phyloP scores from a whole-genome alignment of 2,888 invertebrate species.

The Cryptophagus acutangulus region DNA sequence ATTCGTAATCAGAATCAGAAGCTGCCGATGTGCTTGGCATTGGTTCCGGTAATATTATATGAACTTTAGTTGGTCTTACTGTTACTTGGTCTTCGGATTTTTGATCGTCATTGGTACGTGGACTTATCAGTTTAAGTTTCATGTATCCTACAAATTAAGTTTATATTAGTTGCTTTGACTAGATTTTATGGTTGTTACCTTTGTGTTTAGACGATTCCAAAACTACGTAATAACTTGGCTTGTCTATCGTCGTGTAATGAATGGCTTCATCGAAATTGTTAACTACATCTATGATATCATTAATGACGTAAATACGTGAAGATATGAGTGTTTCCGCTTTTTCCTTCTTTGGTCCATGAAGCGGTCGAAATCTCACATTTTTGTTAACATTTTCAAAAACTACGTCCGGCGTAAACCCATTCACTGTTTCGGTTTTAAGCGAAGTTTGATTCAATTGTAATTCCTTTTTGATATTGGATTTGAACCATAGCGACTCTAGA shows the following conservation, averaged over 20 bases:
- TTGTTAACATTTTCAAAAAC: constrained; percentile 63
- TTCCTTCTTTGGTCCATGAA: constrained; percentile 45
- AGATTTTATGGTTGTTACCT: constrained; percentile 19
- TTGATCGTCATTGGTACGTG: constrained; percentile 24
- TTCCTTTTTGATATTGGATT: too few relatives aligned
- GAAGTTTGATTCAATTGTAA: constrained; percentile 30
- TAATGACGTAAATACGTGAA: constrained; percentile 63
- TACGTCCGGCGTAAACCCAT: constrained; percentile 64
- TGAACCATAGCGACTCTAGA: too few relatives aligned
- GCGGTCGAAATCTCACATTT: constrained; percentile 53
- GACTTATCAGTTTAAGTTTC: neutral
- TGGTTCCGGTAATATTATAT: constrained; percentile 18
- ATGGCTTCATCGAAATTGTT: constrained; percentile 24
- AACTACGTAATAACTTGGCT: constrained; percentile 29
- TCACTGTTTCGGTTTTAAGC: constrained; percentile 43
- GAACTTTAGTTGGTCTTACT: constrained; percentile 11
- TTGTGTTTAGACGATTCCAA: constrained; percentile 28
- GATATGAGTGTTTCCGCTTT: constrained; percentile 55
- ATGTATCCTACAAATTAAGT: constrained; percentile 5
- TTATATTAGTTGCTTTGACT: neutral
- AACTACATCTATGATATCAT: constrained; percentile 70
- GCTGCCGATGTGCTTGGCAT: constrained; percentile 19
- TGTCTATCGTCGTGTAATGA: constrained; percentile 32
- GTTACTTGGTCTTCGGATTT: constrained; percentile 19
- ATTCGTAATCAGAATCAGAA: constrained; percentile 20